A percentile compares a stretch with the other conserved stretches of the same genome.
Conservation (phyloP, 2,113 vertebrate genomes). For the Asarcornis scutulata region DNA sequence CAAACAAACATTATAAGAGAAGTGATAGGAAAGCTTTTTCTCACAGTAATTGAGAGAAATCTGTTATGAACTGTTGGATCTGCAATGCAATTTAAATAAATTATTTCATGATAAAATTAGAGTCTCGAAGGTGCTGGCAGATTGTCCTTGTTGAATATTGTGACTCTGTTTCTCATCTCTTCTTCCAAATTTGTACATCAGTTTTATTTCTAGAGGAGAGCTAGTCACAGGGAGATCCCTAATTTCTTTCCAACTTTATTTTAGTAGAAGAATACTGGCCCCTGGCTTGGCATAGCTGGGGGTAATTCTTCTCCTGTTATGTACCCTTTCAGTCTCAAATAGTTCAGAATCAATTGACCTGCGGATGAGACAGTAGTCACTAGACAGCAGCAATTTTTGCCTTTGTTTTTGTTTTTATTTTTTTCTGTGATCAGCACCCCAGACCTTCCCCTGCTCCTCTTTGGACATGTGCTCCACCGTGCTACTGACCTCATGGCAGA, state of each 20-base stretch:
- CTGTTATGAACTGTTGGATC: constrained; percentile 1
- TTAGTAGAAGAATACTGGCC: neutral
- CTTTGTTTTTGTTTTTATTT: neutral
- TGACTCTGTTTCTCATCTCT: neutral
- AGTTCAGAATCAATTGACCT: neutral
- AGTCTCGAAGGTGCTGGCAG: neutral
- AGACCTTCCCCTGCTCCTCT: neutral
- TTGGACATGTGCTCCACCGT: neutral
- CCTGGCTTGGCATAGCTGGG: neutral
- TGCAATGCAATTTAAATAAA: constrained; percentile 19
- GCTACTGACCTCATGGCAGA: neutral
- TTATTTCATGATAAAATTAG: constrained; percentile 20
- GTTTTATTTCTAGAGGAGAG: neutral
- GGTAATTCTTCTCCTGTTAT: neutral
- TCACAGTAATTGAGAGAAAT: constrained; percentile 24
- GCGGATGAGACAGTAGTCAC: neutral
- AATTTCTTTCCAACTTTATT: neutral
- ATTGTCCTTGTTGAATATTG: neutral
- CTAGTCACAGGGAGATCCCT: neutral
- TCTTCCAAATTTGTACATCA: neutral
- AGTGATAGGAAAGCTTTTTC: constrained; percentile 18
- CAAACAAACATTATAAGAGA: constrained; percentile 50
- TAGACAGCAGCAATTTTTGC: neutral
- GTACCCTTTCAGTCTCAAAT: neutral
- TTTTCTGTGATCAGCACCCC: neutral